Conservation (phyloP, 2,113 vertebrate species). For the Misgurnus mizolepis region DNA sequence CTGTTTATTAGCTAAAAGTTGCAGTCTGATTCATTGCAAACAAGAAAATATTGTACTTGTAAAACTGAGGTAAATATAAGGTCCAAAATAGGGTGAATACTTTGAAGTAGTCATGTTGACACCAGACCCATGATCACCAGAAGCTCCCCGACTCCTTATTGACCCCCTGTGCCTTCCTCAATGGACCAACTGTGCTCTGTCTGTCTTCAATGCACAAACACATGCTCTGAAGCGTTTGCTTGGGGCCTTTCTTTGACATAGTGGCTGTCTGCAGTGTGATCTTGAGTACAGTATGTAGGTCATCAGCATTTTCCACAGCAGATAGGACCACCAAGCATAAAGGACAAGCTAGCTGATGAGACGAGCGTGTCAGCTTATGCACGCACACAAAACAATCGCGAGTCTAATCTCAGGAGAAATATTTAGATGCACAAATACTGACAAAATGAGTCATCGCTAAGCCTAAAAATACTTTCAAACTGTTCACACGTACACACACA, state of each 20-base stretch:
- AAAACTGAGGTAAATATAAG: too few species aligned
- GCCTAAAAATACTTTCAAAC: background rate
- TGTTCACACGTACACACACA: background rate
- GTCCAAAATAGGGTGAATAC: too few species aligned
- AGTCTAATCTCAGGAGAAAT: background rate
- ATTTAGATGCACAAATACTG: constrained; percentile 34
- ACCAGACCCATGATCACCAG: constrained; percentile 13
- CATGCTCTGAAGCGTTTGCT: constrained; percentile 38
- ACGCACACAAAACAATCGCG: constrained; percentile 17
- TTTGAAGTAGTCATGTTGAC: background rate
- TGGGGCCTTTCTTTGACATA: constrained; percentile 35
- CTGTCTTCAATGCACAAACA: constrained; percentile 46
- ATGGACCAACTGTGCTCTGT: constrained; percentile 45
- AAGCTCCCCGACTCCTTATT: constrained; percentile 49
- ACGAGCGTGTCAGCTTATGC: constrained; percentile 52
- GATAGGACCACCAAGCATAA: constrained; percentile 68
- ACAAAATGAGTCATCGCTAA: constrained; percentile 14
- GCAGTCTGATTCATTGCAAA: too few species aligned
- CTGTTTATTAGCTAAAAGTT: too few species aligned
- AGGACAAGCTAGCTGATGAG: constrained; percentile 70
- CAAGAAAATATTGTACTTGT: too few species aligned
- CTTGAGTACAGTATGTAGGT: constrained; percentile 67
- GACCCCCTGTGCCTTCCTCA: constrained; percentile 42
- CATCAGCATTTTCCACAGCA: constrained; percentile 70
- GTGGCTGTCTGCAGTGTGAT: constrained; percentile 68